Conservation (phyloP, 2,113 vertebrate species). For the Tursiops truncatus region DNA sequence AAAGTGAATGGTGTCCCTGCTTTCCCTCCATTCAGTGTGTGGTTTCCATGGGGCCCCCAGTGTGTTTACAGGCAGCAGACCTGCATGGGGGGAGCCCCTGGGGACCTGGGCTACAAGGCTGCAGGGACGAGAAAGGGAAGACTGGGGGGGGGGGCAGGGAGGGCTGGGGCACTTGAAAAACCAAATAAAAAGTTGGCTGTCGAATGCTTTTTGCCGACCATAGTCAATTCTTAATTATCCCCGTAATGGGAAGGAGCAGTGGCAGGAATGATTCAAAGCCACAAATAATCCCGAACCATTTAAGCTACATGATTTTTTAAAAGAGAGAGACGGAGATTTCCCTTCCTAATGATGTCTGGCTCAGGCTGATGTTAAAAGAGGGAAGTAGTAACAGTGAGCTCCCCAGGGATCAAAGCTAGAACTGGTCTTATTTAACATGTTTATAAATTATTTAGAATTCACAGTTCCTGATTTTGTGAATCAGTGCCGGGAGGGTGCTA, state of each 20-base stretch:
- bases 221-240: slow-evolving; percentile 76
- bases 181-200: slow-evolving; percentile 75
- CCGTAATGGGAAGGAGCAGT: slow-evolving; percentile 65
- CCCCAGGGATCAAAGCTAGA: slow-evolving; percentile 62
- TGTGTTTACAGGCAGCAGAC: slow-evolving; percentile 67
- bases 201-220: slow-evolving; percentile 68
- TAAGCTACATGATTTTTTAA: slow-evolving; percentile 77
- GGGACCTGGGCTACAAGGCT: background rate
- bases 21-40: slow-evolving; percentile 65
- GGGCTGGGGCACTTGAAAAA: slow-evolving; percentile 62
- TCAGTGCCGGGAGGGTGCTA: background rate
- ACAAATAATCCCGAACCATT: slow-evolving; percentile 75
- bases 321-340: slow-evolving; percentile 67
- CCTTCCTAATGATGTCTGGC: slow-evolving; percentile 76
- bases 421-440: slow-evolving; percentile 71
- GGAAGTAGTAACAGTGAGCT: slow-evolving; percentile 67
- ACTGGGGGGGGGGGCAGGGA: background rate
- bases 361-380: slow-evolving; percentile 73
- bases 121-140: slow-evolving; percentile 43
- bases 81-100: background rate
- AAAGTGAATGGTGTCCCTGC: slow-evolving; percentile 70
- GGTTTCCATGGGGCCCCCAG: slow-evolving; percentile 75
- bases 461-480: slow-evolving; percentile 66
- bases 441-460: slow-evolving; percentile 76
- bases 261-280: slow-evolving; percentile 67